These are phyloP conservation scores for Catotricha subobsoleta DNA, from an alignment of 2,888 invertebrate genomes.

Conservation along the genomic window DNA sequence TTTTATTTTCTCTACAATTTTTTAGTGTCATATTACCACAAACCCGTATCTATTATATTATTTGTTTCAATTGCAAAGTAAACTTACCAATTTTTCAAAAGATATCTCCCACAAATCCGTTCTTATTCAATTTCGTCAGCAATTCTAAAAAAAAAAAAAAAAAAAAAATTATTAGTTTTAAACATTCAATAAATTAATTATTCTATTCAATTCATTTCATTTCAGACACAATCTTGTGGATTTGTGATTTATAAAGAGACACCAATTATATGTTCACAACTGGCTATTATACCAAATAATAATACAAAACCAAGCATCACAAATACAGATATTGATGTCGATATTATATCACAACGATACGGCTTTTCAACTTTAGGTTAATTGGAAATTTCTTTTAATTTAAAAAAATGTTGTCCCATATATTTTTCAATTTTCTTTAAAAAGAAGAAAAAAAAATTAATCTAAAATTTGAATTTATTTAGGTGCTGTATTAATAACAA, in stretches of 20 bases:
- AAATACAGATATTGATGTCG: background rate
- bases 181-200: slow-evolving; percentile 1
- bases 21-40: too few relatives aligned
- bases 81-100: too few relatives aligned
- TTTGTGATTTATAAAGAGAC: background rate
- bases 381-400: background rate
- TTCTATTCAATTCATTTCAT: background rate
- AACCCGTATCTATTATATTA: too few relatives aligned
- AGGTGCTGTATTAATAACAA: background rate
- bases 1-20: too few relatives aligned
- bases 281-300: slow-evolving; percentile 1
- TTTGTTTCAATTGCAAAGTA: too few relatives aligned
- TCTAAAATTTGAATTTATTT: background rate
- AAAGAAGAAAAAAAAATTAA: background rate
- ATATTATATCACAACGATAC: background rate
- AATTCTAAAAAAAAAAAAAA: background rate
- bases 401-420: background rate
- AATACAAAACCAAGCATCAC: background rate
- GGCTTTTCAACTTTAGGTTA: background rate
- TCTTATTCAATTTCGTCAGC: too few relatives aligned
- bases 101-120: too few relatives aligned
- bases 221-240: slow-evolving; percentile 4
- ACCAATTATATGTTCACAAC: slow-evolving; percentile 5
- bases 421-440: background rate
- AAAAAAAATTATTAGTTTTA: background rate